phyloP scores from a whole-genome alignment of 2,797 vertebrate species.

The Antennarius maculatus region DNA sequence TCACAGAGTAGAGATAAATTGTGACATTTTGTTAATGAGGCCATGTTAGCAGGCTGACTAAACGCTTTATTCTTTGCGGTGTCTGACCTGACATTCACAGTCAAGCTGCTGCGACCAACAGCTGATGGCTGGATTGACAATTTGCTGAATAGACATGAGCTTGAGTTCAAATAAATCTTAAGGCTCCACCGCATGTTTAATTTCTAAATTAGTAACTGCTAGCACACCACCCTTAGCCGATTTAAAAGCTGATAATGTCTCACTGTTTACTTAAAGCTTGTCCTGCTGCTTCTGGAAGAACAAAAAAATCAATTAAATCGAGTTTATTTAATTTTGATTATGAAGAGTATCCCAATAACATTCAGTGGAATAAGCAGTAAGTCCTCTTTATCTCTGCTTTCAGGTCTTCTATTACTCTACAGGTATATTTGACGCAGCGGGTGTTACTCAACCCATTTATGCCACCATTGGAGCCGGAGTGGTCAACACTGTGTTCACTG shows the following conservation, averaged over 20 bases:
- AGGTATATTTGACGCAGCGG: slow-evolving; percentile 86
- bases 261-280: neutral
- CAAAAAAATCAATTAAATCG: neutral
- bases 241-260: neutral
- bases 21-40: slow-evolving; percentile 54
- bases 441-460: slow-evolving; percentile 86
- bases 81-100: slow-evolving; percentile 41
- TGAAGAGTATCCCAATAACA: neutral
- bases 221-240: neutral
- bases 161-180: neutral
- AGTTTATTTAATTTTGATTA: neutral
- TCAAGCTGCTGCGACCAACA: slow-evolving; percentile 22
- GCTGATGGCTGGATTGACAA: slow-evolving; percentile 18
- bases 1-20: slow-evolving; percentile 34
- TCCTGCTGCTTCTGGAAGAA: too few relatives aligned
- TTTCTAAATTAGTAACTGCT: neutral
- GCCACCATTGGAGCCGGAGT: slow-evolving; percentile 92
- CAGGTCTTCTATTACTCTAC: slow-evolving; percentile 98
- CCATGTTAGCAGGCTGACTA: slow-evolving; percentile 50
- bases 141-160: neutral
- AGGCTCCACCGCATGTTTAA: neutral
- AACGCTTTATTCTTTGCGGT: slow-evolving; percentile 29
- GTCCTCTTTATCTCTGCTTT: neutral
- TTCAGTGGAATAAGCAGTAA: slow-evolving; percentile 1
- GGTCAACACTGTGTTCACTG: slow-evolving; percentile 92